phyloP scores from a whole-genome alignment of 2,113 vertebrate genomes.

The Xiphias gladius region DNA sequence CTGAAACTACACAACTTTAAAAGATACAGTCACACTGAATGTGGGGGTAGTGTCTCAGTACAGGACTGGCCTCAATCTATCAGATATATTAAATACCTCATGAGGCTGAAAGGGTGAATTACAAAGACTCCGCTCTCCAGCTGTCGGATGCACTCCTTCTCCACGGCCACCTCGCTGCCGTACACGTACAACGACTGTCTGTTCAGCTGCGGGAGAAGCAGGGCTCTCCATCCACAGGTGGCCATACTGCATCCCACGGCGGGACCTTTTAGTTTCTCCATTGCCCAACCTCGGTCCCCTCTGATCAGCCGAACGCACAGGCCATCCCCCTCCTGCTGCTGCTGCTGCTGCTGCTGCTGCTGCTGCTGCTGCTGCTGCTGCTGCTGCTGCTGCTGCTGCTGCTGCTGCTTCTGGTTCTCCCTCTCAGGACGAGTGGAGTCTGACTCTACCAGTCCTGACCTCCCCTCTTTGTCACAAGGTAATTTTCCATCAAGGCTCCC shows the following conservation, averaged over 20 bases:
- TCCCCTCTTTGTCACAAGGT: constrained; percentile 67
- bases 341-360: constrained; percentile 2
- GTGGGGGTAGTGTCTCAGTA: background rate
- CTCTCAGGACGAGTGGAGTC: constrained; percentile 42
- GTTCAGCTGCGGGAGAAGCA: constrained; percentile 84
- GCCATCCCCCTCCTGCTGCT: constrained; percentile 65
- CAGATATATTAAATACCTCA: constrained; percentile 78
- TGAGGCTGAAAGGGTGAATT: constrained; percentile 86
- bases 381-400: constrained; percentile 16
- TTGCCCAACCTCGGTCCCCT: constrained; percentile 52
- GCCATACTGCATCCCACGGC: constrained; percentile 52
- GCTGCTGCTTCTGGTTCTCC: constrained; percentile 31
- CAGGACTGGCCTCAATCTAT: constrained; percentile 55
- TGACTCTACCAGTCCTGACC: constrained; percentile 54
- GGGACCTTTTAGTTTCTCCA: constrained; percentile 77
- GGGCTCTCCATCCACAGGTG: constrained; percentile 80
- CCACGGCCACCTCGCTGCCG: constrained; percentile 85
- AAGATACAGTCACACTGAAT: background rate
- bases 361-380: constrained; percentile 25
- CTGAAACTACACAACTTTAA: constrained; percentile 5
- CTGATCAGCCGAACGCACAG: constrained; percentile 51
- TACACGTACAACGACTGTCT: constrained; percentile 84
- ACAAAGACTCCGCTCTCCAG: constrained; percentile 81
- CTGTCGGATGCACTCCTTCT: constrained; percentile 82
- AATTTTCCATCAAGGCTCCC: constrained; percentile 76